Base-by-base conservation (phyloP, 2,797 vertebrate genomes). In the Kryptolebias ocellatus region DNA sequence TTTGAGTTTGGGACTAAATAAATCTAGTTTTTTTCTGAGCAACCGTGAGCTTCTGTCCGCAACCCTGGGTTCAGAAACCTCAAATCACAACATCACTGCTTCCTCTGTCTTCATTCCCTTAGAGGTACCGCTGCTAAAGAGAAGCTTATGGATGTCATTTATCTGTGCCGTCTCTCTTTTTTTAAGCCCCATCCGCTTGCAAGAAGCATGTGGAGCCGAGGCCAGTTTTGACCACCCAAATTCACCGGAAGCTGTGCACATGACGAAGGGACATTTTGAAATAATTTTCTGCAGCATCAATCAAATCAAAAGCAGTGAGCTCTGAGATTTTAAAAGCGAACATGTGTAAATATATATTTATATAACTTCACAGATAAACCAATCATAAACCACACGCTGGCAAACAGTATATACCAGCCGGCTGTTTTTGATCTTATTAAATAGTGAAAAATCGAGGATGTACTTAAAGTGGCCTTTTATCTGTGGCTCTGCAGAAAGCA, bases 251-350 rank as follows among this genome's bases (percentile, higher is more conserved):
- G 44, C 69, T 64, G 28, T 20, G 5, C 7, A 37, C 1, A 12
- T 14, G 44, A 57, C 24, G 39, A 44, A 57, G 49, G 50, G 60
- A 71, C 72, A 68, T 63, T 46, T 50, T 28, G 45, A 61, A 76
- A 65, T 72, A 18, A 55, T 55, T 52, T 51, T 50, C 49, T 69
- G 62, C 70, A 56, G 64, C 34, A 58, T 52, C 55, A 10, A 11
- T 61, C 70, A 55, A 64, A 67, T 74, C 53, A 76, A 67, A 76
- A 67, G 53, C 47, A 60, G 24, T 18, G 55, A 72, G 60, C 47
- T 57, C 44, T 56, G 58, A 76, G 67, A 15, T 54, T 85, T 78
- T 78, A 24, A 24, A 24, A 24, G 20, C 20, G 20, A 24, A 24
- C 20, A 24, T 24, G 20, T 24, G 20, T 24, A 24, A 24, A 24